Conservation (phyloP, 2,888 invertebrate species). For the Drosophila kambysellisi region DNA sequence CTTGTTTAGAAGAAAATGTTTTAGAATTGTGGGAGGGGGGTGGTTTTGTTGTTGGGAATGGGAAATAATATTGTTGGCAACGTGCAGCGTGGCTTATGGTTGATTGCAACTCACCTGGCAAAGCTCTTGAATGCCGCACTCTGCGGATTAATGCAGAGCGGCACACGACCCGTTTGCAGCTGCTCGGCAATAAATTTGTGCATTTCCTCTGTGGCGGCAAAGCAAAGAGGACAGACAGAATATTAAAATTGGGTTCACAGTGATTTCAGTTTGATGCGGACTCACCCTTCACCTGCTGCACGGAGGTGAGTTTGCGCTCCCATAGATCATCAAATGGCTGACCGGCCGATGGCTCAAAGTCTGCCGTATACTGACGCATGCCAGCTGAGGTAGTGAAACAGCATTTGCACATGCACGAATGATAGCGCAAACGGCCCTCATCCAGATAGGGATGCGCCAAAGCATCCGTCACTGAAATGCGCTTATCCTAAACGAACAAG, state of each 20-base stretch:
- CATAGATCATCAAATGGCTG: slow-evolving; percentile 97
- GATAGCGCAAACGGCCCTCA: slow-evolving; percentile 98
- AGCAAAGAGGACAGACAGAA: neutral
- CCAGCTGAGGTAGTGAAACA: slow-evolving; percentile 93
- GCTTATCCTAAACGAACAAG: slow-evolving; percentile 89
- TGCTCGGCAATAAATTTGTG: slow-evolving; percentile 99
- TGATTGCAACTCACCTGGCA: slow-evolving; percentile 94
- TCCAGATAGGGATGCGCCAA: slow-evolving; percentile 98
- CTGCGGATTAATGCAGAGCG: slow-evolving; percentile 99
- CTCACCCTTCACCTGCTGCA: slow-evolving; percentile 97
- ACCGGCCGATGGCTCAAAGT: slow-evolving; percentile 96
- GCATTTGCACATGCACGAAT: slow-evolving; percentile 99
- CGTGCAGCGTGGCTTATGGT: slow-evolving; percentile 28
- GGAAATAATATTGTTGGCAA: slow-evolving; percentile 19
- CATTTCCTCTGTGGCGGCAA: slow-evolving; percentile 93
- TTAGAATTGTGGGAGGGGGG: neutral
- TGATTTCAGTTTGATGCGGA: neutral
- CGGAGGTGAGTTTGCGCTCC: slow-evolving; percentile 97
- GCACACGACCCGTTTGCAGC: slow-evolving; percentile 97
- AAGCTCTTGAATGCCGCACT: slow-evolving; percentile 99
- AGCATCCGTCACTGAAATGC: slow-evolving; percentile 97
- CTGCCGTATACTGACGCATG: slow-evolving; percentile 95
- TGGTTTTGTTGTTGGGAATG: neutral
- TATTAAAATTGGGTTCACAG: neutral
- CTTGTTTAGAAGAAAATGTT: slow-evolving; percentile 11